These are phyloP conservation scores for Caenorhabditis zanzibari DNA, from an alignment of 2,888 invertebrate genomes.

Conservation along the genomic window DNA sequence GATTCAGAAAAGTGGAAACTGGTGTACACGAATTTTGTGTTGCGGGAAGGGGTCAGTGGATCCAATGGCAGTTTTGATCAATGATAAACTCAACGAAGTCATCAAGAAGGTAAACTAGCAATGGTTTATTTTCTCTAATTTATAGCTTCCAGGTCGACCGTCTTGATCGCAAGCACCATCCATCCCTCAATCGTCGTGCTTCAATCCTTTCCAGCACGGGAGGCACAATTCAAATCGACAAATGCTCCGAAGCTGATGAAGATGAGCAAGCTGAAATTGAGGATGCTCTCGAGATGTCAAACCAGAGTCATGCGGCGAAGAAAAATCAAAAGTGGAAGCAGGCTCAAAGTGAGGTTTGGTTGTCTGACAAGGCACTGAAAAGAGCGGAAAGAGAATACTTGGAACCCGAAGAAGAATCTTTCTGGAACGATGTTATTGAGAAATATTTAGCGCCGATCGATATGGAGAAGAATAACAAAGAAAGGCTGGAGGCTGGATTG, in stretches of 20 bases:
- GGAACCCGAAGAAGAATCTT: conserved; percentile 89
- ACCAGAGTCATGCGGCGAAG: conserved; percentile 79
- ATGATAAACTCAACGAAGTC: conserved; percentile 54
- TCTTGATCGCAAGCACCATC: conserved; percentile 77
- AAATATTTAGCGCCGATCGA: conserved; percentile 95
- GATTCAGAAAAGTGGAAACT: conserved; percentile 76
- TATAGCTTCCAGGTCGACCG: conserved; percentile 71
- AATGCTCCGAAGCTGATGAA: conserved; percentile 79
- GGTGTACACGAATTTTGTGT: conserved; percentile 81
- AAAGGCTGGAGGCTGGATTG: conserved; percentile 87
- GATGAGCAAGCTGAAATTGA: conserved; percentile 79
- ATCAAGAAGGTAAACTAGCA: conserved; percentile 10
- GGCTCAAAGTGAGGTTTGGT: conserved; percentile 78
- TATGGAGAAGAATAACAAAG: conserved; percentile 88
- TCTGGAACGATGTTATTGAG: conserved; percentile 96
- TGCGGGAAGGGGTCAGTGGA: conserved; percentile 78
- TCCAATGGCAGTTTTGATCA: conserved; percentile 69
- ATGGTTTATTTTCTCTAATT: too few relatives aligned
- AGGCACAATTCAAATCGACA: conserved; percentile 72
- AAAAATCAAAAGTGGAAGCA: conserved; percentile 80
- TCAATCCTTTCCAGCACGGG: conserved; percentile 72
- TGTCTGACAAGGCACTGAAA: conserved; percentile 72
- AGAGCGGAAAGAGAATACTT: conserved; percentile 92
- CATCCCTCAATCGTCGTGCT: conserved; percentile 69
- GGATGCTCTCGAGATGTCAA: conserved; percentile 80